These are phyloP conservation scores for Ophiodon elongatus DNA, from an alignment of 2,113 vertebrate species.

Conservation along the genomic window DNA sequence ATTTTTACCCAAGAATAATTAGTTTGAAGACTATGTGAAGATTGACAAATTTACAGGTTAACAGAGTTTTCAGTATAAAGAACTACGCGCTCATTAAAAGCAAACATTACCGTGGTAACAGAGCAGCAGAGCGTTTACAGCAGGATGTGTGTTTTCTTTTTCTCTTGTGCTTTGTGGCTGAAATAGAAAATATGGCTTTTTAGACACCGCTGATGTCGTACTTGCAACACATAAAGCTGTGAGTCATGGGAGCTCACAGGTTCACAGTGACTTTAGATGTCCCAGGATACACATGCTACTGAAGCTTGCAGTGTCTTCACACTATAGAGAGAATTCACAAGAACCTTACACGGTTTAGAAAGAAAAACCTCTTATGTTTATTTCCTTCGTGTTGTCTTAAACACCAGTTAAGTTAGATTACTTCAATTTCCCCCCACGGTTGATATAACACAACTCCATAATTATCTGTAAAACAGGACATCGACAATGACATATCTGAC, in stretches of 20 bases:
- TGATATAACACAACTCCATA: background rate
- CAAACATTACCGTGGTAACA: slow-evolving; percentile 20
- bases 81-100: slow-evolving; percentile 21
- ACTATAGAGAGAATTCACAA: slow-evolving; percentile 15
- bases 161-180: slow-evolving; percentile 26
- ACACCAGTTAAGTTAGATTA: background rate
- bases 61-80: slow-evolving; percentile 5
- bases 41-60: slow-evolving; percentile 1
- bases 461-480: slow-evolving; percentile 17
- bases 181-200: slow-evolving; percentile 43
- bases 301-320: slow-evolving; percentile 34
- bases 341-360: background rate
- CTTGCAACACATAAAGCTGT: slow-evolving; percentile 44
- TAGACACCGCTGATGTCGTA: slow-evolving; percentile 47
- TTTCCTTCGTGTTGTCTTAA: background rate
- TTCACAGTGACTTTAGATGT: slow-evolving; percentile 45
- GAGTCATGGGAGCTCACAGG: slow-evolving; percentile 59
- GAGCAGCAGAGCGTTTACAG: slow-evolving; percentile 14
- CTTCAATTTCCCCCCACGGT: background rate
- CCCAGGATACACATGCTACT: slow-evolving; percentile 32
- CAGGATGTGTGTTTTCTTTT: slow-evolving; percentile 4
- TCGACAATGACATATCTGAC: background rate
- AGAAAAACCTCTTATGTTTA: background rate
- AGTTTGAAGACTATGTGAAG: background rate
- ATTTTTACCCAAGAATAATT: background rate